Base-by-base conservation (phyloP, 2,888 invertebrate species). In the Oxystoma pomonae region DNA sequence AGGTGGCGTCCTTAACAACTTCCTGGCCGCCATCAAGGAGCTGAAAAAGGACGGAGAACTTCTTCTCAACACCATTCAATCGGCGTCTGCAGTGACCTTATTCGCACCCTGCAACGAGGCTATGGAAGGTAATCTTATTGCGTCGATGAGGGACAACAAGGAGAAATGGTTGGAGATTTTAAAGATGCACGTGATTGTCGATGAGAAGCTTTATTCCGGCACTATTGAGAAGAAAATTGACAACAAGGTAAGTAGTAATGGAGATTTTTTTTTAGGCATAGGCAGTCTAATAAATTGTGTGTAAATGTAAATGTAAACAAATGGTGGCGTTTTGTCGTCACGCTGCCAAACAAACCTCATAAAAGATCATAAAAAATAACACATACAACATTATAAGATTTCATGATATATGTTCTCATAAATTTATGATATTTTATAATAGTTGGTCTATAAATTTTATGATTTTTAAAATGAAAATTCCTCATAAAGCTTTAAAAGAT, bases 71-170 rank as follows among this genome's bases (percentile, higher is more conserved):
- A 88, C 87, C 68, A 86, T 94, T 35, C 89, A 85, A 62, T 81
- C 84, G 64, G 85, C 87, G 67, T 86, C 87, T 63, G 90, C 91
- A 70, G 85, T 94, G 20, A 96, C 96, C 1, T 83, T 96, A 63
- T 92, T 96, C 77, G 94, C 94, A 1, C 96, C 96, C 0, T 92
- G 92, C 74, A 95, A 96, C 76, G 90, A 90, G 66, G 95, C 95
- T 16, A 91, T 94, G 88, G 86, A 87, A 57, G 87, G 89, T 69
- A 85, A 87, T 57, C 69, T 74, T 18, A 85, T 93, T n/a, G 86
- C 88, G 72, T 86, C 87, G 73, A 84, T 92, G 65, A 80, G 88
- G 60, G 83, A 86, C 68, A 88, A 93, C 76, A 87, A 86, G 70
- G 84, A 87, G 65, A 87, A 86, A 70, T 84, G 94, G 74, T 84